phyloP scores from a whole-genome alignment of 2,888 invertebrate genomes.

The Drosophila dives region DNA sequence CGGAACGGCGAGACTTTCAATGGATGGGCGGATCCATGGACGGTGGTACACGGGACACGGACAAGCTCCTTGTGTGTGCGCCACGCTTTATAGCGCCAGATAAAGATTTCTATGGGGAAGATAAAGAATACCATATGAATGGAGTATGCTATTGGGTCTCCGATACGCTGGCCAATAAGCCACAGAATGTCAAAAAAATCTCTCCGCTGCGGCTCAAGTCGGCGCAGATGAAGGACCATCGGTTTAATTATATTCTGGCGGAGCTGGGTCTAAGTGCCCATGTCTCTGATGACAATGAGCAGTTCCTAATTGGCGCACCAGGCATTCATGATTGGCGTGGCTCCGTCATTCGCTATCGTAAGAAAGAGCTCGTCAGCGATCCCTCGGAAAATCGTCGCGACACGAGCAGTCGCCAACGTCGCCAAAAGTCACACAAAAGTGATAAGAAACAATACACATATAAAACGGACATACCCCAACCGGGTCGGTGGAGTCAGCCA shows the following conservation, averaged over 20 bases:
- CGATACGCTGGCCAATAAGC: constrained; percentile 79
- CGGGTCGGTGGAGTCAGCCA: constrained; percentile 75
- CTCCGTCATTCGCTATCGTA: constrained; percentile 82
- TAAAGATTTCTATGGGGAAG: neutral
- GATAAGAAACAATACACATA: constrained; percentile 62
- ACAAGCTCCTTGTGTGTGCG: constrained; percentile 85
- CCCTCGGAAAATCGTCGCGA: constrained; percentile 83
- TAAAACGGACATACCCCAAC: constrained; percentile 79
- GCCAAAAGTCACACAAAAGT: constrained; percentile 35
- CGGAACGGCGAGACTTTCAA: constrained; percentile 84
- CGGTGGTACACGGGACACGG: constrained; percentile 83
- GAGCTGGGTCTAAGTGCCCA: constrained; percentile 84
- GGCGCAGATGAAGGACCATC: constrained; percentile 73
- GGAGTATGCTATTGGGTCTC: constrained; percentile 85
- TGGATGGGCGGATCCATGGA: constrained; percentile 86
- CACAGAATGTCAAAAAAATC: constrained; percentile 77
- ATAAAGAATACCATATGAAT: constrained; percentile 82
- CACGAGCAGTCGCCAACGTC: constrained; percentile 48
- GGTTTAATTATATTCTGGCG: constrained; percentile 82
- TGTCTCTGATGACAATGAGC: constrained; percentile 83
- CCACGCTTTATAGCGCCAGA: constrained; percentile 81
- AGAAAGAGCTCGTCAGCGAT: constrained; percentile 66
- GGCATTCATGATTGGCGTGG: constrained; percentile 84
- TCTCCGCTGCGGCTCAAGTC: constrained; percentile 82
- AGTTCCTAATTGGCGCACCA: constrained; percentile 84